Base-by-base conservation (phyloP, 2,113 vertebrate genomes). In the Sisor rabdophorus region DNA sequence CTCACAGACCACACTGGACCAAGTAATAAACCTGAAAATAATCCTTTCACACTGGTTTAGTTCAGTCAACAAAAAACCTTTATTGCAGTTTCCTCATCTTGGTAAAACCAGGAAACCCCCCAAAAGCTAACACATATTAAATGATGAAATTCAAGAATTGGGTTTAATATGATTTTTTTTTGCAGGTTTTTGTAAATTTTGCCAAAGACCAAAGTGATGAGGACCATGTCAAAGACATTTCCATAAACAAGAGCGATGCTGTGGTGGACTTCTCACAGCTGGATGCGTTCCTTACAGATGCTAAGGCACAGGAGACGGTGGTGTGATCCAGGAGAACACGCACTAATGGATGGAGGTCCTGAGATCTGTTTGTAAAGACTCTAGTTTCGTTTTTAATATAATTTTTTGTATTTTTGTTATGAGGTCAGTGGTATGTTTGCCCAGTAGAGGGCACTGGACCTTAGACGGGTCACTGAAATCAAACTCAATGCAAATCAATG, bases 201-300 rank as follows among this genome's bases (percentile, higher is more conserved):
- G 97, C 97, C 88, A 99, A 98, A 94, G 97, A 99, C 96, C 97
- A 99, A 98, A 98, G 95, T 48, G 96, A 98, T 0, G 97, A 99
- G 13, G 96, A 99, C 93, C 96, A 95, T 86, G 88, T 93, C 80
- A 98, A 96, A 91, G 96, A 98, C 85, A 81, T 95, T 82, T 95
- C 94, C 78, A 85, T 96, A 85, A 94, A 92, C 88, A 98, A 96
- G 94, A 93, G 93, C 82, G 95, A 98, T 77, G 95, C 88, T 10
- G 89, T 95, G 83, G 93, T 98, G 85, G 94, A 98, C 83, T 89
- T 96, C 83, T 87, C 95, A 19, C 88, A 95, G 68, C 91, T 98
- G 36, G 93, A 91, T 74, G 89, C 94, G 77, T 98, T 98, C 84
- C 92, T 97, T 58, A 88, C 87, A 80, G 93, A 98, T 83, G 91